Percentiles rank a stretch among this genome's conserved stretches.
Evolutionary conservation across 2,797 vertebrate genomes (phyloP).

Genomic region (Alectoris magna): DNA sequence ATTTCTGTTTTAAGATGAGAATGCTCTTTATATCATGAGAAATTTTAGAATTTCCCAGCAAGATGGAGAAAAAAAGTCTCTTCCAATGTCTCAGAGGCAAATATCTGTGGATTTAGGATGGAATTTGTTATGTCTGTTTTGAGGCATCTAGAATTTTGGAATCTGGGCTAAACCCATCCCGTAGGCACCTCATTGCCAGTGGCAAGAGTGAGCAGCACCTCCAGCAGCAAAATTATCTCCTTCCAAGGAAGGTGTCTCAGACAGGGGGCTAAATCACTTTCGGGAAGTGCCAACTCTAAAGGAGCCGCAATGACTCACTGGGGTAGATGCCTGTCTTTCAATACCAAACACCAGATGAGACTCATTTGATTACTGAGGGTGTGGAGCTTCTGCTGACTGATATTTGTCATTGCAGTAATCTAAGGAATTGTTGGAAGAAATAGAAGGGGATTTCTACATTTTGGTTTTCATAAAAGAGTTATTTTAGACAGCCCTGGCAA

Average conservation of each 20-base stretch:
- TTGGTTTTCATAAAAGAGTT: neutral
- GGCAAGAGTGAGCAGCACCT: neutral
- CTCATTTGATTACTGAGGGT: neutral
- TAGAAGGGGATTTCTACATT: neutral
- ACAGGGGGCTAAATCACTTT: neutral
- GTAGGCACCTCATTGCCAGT: neutral
- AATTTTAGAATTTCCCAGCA: neutral
- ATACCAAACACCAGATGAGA: neutral
- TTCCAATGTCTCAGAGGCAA: neutral
- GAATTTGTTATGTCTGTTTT: neutral
- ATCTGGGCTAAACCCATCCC: slow-evolving; percentile 11
- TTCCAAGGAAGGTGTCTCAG: neutral
- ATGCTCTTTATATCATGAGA: neutral
- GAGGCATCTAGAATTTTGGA: slow-evolving; percentile 36
- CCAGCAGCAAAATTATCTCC: slow-evolving; percentile 21
- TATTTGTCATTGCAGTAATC: neutral
- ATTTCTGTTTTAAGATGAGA: neutral
- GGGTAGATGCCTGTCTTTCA: neutral
- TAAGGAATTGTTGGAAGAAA: slow-evolving; percentile 10
- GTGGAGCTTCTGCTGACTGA: neutral
- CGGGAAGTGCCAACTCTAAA: neutral
- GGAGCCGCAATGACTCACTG: neutral
- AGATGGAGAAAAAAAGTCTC: neutral
- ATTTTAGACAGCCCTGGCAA: neutral
- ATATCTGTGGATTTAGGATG: neutral